Evolutionary conservation across 2,888 invertebrate genomes (phyloP), one percentile per base, ranked within the genome.

Genomic region (Epistrophella euchroma): DNA sequence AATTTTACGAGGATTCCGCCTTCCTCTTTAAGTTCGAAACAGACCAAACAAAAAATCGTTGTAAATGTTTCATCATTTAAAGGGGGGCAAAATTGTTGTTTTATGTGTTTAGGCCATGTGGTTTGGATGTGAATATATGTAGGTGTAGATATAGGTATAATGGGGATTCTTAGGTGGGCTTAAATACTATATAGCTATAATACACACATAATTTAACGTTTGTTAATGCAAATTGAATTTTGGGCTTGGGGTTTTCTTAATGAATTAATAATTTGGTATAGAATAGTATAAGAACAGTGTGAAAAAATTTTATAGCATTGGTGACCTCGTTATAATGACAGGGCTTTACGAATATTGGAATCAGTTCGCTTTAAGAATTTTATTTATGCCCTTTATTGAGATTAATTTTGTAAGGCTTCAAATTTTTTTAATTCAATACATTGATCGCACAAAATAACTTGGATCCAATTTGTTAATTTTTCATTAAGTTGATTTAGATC

Each of bases 201-300:
- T 10, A 74, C n/a, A 45, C 43, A 80, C 75, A 75, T 62, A 62
- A 64, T 81, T 76, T 28, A 19, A 25, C 28, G 52, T 37, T 68
- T 68, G 80, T 75, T 40, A 81, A 70, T 81, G 68, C 62, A 81
- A 75, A 74, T 80, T 68, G 73, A 60, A 60, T 81, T 28, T 37
- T 43, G 66, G 66, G 55, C 66, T 64, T 66, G 50, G 37, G 56
- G 4, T 32, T 37, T 52, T 43, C 5, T 55, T 43, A 71, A 62
- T 60, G 71, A 71, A 62, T 73, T 73, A 79, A 68, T 79, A 66
- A 73, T 40, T 40, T 19, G 45, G 13, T 47, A 22, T 40, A n/a
- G 22, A 32, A 37, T 37, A 6, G 13, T 19, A 9, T n/a, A n/a
- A n/a, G n/a, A n/a, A n/a, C n/a, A n/a, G n/a, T n/a, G n/a, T n/a